Percentiles rank a stretch among this genome's conserved stretches.
These are phyloP conservation scores for Caenorhabditis sp. DNA, from an alignment of 2,888 invertebrate species.

Conservation along the genomic window DNA sequence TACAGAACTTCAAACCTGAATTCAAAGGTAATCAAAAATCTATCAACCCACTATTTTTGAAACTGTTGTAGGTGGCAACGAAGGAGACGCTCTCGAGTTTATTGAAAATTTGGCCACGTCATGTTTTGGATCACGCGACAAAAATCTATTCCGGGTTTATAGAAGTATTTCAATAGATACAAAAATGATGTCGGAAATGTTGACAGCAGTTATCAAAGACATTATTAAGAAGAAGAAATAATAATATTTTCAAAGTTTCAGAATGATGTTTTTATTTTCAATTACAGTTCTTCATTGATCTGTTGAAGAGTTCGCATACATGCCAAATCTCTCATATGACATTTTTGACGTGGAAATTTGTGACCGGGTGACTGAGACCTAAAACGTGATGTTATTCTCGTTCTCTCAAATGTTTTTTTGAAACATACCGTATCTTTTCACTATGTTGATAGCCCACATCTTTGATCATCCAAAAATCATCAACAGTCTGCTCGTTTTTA, in stretches of 20 bases:
- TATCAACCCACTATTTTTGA: background rate
- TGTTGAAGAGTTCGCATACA: slow-evolving; percentile 39
- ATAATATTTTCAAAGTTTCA: too few relatives aligned
- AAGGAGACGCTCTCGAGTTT: slow-evolving; percentile 57
- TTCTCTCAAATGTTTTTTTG: background rate
- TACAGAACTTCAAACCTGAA: slow-evolving; percentile 44
- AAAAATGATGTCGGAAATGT: slow-evolving; percentile 40
- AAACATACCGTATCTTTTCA: slow-evolving; percentile 15
- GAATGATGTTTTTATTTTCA: background rate
- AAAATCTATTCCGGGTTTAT: slow-evolving; percentile 35
- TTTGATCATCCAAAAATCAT: slow-evolving; percentile 69
- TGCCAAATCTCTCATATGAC: slow-evolving; percentile 39
- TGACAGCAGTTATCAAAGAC: slow-evolving; percentile 47
- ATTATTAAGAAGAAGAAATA: slow-evolving; percentile 40
- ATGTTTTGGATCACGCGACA: slow-evolving; percentile 28
- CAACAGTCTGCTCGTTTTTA: slow-evolving; percentile 71
- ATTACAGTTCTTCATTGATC: slow-evolving; percentile 40
- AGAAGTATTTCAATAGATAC: slow-evolving; percentile 52
- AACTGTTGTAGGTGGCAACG: slow-evolving; percentile 43
- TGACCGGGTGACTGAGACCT: slow-evolving; percentile 21
- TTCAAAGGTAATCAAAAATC: too few relatives aligned
- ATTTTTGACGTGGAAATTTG: slow-evolving; percentile 33
- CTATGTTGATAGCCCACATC: slow-evolving; percentile 39
- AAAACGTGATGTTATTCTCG: background rate
- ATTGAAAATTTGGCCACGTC: slow-evolving; percentile 40